These are phyloP conservation scores for Manis pentadactyla DNA, from an alignment of 2,797 vertebrate genomes.

Conservation along the genomic window DNA sequence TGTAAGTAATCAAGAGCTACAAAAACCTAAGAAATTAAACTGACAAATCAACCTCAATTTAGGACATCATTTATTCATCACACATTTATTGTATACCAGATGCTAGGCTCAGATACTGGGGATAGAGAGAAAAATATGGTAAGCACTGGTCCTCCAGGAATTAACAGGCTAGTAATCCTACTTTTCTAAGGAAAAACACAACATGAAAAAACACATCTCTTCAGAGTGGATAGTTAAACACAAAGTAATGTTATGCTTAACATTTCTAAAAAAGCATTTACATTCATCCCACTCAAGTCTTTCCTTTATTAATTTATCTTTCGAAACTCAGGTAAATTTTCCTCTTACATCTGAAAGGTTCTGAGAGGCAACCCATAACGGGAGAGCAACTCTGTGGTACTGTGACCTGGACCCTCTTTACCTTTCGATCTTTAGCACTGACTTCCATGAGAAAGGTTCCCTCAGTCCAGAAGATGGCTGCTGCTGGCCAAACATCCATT, in stretches of 20 bases:
- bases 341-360: not conserved
- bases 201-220: not conserved
- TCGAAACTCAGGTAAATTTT: constrained; percentile 21
- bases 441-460: not conserved
- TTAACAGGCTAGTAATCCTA: not conserved
- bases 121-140: not conserved
- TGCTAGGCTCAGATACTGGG: not conserved
- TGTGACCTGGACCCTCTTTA: not conserved
- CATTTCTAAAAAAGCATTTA: not conserved
- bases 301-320: not conserved
- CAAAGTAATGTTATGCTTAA: not conserved
- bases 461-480: not conserved
- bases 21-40: constrained; percentile 41
- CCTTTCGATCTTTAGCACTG: not conserved
- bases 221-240: not conserved
- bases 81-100: not conserved
- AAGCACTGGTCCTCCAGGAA: not conserved
- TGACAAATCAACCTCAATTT: not conserved
- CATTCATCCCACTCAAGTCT: not conserved
- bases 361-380: not conserved
- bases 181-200: constrained; percentile 37
- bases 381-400: not conserved
- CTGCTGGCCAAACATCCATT: not conserved
- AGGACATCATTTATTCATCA: constrained; percentile 11
- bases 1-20: not conserved